phyloP scores from a whole-genome alignment of 2,797 vertebrate species.

The Pseudotriccus pelzelni region DNA sequence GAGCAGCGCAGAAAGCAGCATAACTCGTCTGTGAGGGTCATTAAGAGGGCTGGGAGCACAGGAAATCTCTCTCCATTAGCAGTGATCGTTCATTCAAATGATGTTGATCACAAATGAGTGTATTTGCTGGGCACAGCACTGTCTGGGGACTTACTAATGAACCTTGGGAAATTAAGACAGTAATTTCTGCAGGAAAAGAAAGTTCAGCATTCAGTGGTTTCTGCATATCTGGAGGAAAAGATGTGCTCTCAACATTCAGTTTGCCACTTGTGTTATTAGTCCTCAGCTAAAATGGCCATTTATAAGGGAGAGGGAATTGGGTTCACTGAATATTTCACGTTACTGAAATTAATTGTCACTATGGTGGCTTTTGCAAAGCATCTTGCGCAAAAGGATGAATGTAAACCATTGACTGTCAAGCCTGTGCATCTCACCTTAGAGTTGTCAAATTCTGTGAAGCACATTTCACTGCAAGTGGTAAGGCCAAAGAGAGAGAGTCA shows the following conservation, averaged over 20 bases:
- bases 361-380: not conserved
- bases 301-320: not conserved
- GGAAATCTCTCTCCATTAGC: not conserved
- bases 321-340: conserved; percentile 44
- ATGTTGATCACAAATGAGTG: not conserved
- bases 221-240: not conserved
- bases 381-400: not conserved
- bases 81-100: not conserved
- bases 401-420: not conserved
- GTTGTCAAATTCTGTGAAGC: not conserved
- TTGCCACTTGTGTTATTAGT: not conserved
- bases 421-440: not conserved
- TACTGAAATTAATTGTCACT: conserved; percentile 4
- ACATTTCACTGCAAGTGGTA: not conserved
- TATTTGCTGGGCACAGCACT: not conserved
- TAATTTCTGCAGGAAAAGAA: not conserved
- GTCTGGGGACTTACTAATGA: not conserved
- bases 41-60: not conserved
- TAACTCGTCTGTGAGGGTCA: not conserved
- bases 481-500: not conserved
- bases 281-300: not conserved
- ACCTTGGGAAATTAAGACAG: not conserved
- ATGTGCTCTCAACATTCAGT: not conserved
- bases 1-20: not conserved
- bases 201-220: not conserved